These are phyloP conservation scores for Rhagologus leucostigma DNA, from an alignment of 2,113 vertebrate species.

Conservation along the genomic window DNA sequence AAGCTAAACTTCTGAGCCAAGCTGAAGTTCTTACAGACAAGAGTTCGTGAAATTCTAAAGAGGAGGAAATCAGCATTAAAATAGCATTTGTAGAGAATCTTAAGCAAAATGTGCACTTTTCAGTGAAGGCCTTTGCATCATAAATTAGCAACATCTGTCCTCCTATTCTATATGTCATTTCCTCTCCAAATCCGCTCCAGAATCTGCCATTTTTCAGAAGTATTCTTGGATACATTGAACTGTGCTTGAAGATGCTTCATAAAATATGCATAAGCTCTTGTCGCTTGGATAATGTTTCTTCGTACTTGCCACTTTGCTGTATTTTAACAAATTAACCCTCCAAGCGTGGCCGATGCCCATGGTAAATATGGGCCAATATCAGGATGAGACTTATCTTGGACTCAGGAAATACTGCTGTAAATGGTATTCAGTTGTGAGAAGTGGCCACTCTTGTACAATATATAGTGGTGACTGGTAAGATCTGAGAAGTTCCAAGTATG, in stretches of 20 bases:
- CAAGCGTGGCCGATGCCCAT: background rate
- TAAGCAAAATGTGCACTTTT: conserved; percentile 57
- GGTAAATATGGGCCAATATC: background rate
- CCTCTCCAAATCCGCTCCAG: conserved; percentile 56
- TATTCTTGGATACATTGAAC: conserved; percentile 61
- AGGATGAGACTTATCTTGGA: fast-evolving
- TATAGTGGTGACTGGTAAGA: background rate
- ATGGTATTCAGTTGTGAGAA: background rate
- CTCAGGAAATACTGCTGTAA: background rate
- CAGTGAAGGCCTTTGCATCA: conserved; percentile 47
- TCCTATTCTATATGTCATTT: conserved; percentile 62
- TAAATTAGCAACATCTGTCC: conserved; percentile 63
- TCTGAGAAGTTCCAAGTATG: background rate
- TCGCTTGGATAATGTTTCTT: background rate
- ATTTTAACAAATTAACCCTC: conserved; percentile 10
- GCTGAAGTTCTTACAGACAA: conserved; percentile 52
- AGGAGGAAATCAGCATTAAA: conserved; percentile 63
- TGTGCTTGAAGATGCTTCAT: conserved; percentile 44
- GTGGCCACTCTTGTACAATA: background rate
- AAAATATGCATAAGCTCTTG: conserved; percentile 61
- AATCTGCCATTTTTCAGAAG: conserved; percentile 53
- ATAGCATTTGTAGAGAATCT: conserved; percentile 52
- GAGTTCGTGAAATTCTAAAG: conserved; percentile 60
- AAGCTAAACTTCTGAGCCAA: conserved; percentile 58
- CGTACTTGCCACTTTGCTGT: background rate